Evolutionary conservation across 2,113 vertebrate species (phyloP).

Genomic region (Conger conger): DNA sequence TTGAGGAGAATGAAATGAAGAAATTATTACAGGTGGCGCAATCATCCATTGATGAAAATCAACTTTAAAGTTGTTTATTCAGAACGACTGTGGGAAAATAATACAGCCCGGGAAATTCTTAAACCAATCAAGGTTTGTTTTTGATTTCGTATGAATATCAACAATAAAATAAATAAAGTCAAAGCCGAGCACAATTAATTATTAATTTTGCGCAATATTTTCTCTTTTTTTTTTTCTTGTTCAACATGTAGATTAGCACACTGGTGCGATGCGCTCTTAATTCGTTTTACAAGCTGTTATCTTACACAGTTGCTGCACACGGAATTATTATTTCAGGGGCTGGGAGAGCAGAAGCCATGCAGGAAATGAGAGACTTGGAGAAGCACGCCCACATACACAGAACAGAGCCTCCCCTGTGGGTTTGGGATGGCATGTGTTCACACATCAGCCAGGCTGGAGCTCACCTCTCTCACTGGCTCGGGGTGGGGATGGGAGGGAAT

Average conservation of each 20-base stretch:
- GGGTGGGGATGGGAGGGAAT: not conserved
- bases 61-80: not conserved
- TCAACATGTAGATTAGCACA: slow-evolving; percentile 9
- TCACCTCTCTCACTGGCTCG: not conserved
- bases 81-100: not conserved
- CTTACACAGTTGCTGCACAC: slow-evolving; percentile 16
- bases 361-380: slow-evolving; percentile 2
- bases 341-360: not conserved
- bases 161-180: not conserved
- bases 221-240: not conserved
- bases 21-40: not conserved
- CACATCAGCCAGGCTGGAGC: not conserved
- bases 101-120: not conserved
- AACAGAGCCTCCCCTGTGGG: not conserved
- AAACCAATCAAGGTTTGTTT: not conserved
- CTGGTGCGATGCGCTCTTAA: not conserved
- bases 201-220: slow-evolving; percentile 10
- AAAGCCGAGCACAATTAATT: not conserved
- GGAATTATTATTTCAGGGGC: not conserved
- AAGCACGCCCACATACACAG: not conserved
- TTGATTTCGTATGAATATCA: slow-evolving; percentile 11
- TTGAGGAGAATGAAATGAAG: too few relatives aligned
- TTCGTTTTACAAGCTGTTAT: slow-evolving; percentile 18
- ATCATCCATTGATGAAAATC: not conserved
- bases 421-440: not conserved